Conservation (phyloP, 2,797 vertebrate genomes). For the Danionella dracula region DNA sequence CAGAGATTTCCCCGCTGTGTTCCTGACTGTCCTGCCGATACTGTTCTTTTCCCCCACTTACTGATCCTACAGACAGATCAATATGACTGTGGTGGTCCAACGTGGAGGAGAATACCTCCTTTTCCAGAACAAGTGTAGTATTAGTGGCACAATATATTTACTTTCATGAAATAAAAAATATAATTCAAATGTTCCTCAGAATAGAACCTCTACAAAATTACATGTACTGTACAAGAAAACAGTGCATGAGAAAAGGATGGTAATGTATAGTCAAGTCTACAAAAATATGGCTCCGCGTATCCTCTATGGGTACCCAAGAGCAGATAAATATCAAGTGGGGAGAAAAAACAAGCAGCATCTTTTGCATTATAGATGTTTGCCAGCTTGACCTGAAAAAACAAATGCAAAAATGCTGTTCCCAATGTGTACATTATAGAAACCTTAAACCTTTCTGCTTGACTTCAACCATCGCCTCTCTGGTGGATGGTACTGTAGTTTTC, state of each 20-base stretch:
- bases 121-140: neutral
- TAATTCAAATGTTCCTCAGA: neutral
- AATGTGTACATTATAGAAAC: slow-evolving; percentile 33
- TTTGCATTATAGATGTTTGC: slow-evolving; percentile 52
- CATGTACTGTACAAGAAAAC: neutral
- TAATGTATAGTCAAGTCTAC: slow-evolving; percentile 25
- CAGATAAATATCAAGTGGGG: slow-evolving; percentile 44
- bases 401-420: slow-evolving; percentile 52
- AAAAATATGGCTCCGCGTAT: slow-evolving; percentile 28
- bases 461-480: slow-evolving; percentile 11
- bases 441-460: slow-evolving; percentile 28
- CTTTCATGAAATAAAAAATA: neutral
- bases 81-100: slow-evolving; percentile 16
- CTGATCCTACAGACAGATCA: slow-evolving; percentile 35
- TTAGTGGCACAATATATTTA: neutral
- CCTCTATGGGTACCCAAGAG: slow-evolving; percentile 17
- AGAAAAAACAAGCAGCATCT: slow-evolving; percentile 38
- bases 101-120: slow-evolving; percentile 8
- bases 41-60: slow-evolving; percentile 52
- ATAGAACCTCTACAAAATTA: neutral
- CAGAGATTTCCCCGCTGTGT: slow-evolving; percentile 26
- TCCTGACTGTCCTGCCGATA: slow-evolving; percentile 61
- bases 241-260: no score
- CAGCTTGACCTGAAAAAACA: slow-evolving; percentile 52
- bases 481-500: slow-evolving; percentile 46